Percentiles rank a stretch among this genome's conserved stretches.
Evolutionary conservation across 2,113 vertebrate species (phyloP).

Genomic region (Dendropsophus ebraccatus): DNA sequence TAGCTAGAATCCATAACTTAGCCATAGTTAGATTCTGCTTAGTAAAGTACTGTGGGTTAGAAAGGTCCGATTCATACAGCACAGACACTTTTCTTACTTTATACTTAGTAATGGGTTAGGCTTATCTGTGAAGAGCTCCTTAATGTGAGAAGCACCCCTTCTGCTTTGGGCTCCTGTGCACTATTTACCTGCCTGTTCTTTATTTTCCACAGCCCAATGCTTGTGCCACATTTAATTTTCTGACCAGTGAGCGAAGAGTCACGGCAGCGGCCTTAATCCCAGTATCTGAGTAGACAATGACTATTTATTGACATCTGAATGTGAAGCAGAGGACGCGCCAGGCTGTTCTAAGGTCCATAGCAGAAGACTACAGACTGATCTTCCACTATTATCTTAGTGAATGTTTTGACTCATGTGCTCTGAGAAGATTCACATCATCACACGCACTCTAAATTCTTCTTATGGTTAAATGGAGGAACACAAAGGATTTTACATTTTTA

Average conservation of each 20-base stretch:
- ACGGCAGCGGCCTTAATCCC: constrained; percentile 90
- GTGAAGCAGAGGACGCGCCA: neutral
- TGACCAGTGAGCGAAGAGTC: constrained; percentile 79
- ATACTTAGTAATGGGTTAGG: too few relatives aligned
- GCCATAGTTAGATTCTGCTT: too few relatives aligned
- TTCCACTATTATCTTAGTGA: neutral
- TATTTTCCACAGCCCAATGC: constrained; percentile 83
- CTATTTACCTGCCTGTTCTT: neutral
- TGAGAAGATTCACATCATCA: neutral
- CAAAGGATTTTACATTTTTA: constrained; percentile 18
- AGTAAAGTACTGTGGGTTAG: too few relatives aligned
- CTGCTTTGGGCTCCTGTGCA: too few relatives aligned
- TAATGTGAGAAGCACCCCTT: too few relatives aligned
- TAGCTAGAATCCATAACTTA: too few relatives aligned
- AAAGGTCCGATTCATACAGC: too few relatives aligned
- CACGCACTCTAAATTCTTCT: neutral
- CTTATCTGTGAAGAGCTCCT: too few relatives aligned
- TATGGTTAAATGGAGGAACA: neutral
- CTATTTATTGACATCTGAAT: neutral
- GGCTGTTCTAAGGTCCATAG: too few relatives aligned
- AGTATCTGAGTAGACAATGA: neutral
- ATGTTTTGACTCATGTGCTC: neutral
- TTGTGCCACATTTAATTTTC: constrained; percentile 96
- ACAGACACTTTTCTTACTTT: too few relatives aligned
- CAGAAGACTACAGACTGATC: neutral